These are phyloP conservation scores for Trichechus manatus DNA, from an alignment of 2,113 vertebrate species.

Conservation along the genomic window DNA sequence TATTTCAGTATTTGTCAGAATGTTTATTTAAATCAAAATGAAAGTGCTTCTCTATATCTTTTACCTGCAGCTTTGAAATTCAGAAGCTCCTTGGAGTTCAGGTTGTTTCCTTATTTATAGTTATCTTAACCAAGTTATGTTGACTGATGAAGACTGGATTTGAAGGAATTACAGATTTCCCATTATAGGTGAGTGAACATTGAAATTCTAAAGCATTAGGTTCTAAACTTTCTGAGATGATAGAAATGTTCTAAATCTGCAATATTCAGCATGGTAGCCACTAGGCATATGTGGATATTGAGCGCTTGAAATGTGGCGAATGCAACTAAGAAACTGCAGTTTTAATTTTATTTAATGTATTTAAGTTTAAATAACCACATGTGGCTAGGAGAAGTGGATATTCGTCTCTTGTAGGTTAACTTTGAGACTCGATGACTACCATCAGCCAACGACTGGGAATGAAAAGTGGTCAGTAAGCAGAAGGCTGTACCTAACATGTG, in stretches of 20 bases:
- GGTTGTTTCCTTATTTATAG: slow-evolving; percentile 14
- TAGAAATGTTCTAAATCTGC: not conserved
- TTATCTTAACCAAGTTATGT: not conserved
- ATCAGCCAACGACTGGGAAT: not conserved
- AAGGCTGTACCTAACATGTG: not conserved
- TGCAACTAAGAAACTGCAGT: not conserved
- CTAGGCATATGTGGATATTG: not conserved
- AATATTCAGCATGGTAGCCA: not conserved
- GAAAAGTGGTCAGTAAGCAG: not conserved
- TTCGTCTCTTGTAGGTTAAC: not conserved
- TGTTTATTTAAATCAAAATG: slow-evolving; percentile 62
- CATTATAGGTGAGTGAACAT: not conserved
- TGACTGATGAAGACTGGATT: not conserved
- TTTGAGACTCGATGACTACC: not conserved
- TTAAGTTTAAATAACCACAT: slow-evolving; percentile 6
- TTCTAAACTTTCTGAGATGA: not conserved
- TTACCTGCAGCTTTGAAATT: slow-evolving; percentile 36
- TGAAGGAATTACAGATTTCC: slow-evolving; percentile 16
- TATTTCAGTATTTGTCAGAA: slow-evolving; percentile 48
- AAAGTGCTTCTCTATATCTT: slow-evolving; percentile 50
- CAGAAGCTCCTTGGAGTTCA: slow-evolving; percentile 1
- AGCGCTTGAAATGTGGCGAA: not conserved
- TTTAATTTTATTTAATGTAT: slow-evolving; percentile 30
- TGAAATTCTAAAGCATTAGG: not conserved
- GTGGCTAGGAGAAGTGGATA: not conserved